Evolutionary conservation across 2,113 vertebrate species (phyloP).

Genomic region (Phoxinus phoxinus): DNA sequence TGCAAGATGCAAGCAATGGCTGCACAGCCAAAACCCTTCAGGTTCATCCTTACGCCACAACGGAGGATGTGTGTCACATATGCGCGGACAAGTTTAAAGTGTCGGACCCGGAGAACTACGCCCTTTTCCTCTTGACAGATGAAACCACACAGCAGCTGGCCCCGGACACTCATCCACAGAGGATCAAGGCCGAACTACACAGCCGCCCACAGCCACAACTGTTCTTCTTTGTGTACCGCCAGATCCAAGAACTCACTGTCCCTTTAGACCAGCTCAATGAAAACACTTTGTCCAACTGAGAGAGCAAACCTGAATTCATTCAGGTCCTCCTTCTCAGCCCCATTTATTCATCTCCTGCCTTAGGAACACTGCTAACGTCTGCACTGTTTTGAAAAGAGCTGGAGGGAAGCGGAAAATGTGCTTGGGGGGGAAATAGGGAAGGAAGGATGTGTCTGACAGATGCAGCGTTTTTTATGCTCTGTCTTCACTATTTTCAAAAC

Average conservation of each 20-base stretch:
- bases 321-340: slow-evolving; percentile 18
- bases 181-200: slow-evolving; percentile 93
- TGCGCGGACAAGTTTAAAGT: slow-evolving; percentile 92
- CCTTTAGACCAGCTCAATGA: slow-evolving; percentile 39
- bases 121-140: slow-evolving; percentile 88
- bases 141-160: slow-evolving; percentile 94
- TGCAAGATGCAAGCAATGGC: slow-evolving; percentile 86
- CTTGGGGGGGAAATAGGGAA: slow-evolving; percentile 56
- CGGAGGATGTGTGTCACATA: slow-evolving; percentile 91
- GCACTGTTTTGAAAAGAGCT: slow-evolving; percentile 35
- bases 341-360: slow-evolving; percentile 44
- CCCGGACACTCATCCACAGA: slow-evolving; percentile 92
- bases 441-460: slow-evolving; percentile 63
- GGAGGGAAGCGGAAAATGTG: slow-evolving; percentile 53
- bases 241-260: slow-evolving; percentile 69
- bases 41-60: slow-evolving; percentile 89
- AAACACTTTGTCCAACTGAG: slow-evolving; percentile 43
- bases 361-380: slow-evolving; percentile 18
- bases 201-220: slow-evolving; percentile 82
- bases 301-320: slow-evolving; percentile 8
- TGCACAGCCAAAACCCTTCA: slow-evolving; percentile 94
- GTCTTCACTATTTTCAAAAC: slow-evolving; percentile 40
- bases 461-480: slow-evolving; percentile 48
- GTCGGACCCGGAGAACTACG: slow-evolving; percentile 83
- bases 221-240: slow-evolving; percentile 91